Conservation (phyloP, 1,140 invertebrate species). For the Meloidogyne floridensis region DNA sequence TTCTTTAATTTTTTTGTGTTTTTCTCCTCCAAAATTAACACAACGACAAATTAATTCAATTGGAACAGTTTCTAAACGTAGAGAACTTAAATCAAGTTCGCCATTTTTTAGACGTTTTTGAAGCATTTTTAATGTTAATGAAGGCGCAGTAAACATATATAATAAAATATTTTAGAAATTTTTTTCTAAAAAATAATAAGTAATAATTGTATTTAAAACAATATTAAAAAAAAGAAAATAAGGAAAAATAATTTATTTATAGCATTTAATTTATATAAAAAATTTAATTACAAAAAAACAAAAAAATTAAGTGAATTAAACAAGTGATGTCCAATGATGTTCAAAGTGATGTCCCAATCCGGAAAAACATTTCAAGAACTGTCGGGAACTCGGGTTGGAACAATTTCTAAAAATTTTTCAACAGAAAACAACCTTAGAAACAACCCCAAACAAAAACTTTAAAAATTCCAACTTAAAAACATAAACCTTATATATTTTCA, state of each 20-base stretch:
- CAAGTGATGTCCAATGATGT: no score
- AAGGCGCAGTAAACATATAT: neutral
- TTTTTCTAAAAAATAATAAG: neutral
- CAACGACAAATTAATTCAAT: constrained; percentile 24
- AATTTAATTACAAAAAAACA: no score
- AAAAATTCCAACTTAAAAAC: neutral
- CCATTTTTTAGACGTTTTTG: constrained; percentile 21
- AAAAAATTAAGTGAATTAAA: no score
- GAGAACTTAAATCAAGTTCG: constrained; percentile 17
- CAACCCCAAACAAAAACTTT: neutral
- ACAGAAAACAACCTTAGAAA: no score
- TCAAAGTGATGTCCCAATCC: no score
- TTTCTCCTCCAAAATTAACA: constrained; percentile 13
- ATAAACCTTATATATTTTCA: neutral
- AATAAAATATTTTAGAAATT: neutral
- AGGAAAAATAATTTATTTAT: no score
- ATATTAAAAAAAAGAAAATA: no score
- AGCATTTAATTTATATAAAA: no score
- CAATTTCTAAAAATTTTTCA: no score
- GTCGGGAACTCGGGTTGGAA: no score
- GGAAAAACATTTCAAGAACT: no score
- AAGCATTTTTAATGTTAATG: constrained; percentile 19
- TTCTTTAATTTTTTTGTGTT: neutral
- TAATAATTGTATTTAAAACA: no score
- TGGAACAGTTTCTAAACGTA: constrained; percentile 17